A percentile compares a stretch with the other conserved stretches of the same genome.
Conservation (phyloP, 1,140 invertebrate species). For the Calliphora vicina region DNA sequence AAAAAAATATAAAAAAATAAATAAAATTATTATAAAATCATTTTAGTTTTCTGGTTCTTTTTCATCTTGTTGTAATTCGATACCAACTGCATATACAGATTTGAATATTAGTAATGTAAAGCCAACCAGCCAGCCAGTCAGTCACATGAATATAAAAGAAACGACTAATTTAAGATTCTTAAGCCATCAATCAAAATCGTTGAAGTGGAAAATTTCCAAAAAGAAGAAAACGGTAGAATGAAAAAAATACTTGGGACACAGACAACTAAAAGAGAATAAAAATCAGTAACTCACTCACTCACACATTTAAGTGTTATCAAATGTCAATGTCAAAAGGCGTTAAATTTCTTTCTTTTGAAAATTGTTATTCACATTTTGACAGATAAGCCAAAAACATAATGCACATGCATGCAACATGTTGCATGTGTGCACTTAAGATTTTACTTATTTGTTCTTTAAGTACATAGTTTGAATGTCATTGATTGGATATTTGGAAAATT, state of each 20-base stretch:
- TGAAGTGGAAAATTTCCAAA: constrained; percentile 13
- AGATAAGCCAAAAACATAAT: neutral
- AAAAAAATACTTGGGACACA: neutral
- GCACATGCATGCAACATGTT: neutral
- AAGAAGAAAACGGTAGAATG: neutral
- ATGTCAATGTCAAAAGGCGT: constrained; percentile 4
- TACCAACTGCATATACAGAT: neutral
- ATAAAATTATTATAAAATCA: neutral
- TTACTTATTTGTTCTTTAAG: too few relatives aligned
- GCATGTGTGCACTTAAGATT: too few relatives aligned
- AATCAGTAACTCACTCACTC: neutral
- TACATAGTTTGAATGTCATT: too few relatives aligned
- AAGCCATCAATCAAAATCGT: neutral
- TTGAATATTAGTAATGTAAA: too few relatives aligned
- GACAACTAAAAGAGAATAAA: too few relatives aligned
- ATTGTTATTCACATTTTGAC: too few relatives aligned
- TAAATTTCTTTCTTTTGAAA: neutral
- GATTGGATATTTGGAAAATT: too few relatives aligned
- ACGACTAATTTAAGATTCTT: constrained; percentile 5
- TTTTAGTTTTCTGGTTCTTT: neutral
- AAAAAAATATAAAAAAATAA: neutral
- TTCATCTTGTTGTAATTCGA: neutral
- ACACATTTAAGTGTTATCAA: neutral
- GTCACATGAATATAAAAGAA: too few relatives aligned
- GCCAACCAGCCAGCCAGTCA: too few relatives aligned